These are phyloP conservation scores for Sinosuthora webbiana DNA, from an alignment of 2,113 vertebrate genomes.

Conservation along the genomic window DNA sequence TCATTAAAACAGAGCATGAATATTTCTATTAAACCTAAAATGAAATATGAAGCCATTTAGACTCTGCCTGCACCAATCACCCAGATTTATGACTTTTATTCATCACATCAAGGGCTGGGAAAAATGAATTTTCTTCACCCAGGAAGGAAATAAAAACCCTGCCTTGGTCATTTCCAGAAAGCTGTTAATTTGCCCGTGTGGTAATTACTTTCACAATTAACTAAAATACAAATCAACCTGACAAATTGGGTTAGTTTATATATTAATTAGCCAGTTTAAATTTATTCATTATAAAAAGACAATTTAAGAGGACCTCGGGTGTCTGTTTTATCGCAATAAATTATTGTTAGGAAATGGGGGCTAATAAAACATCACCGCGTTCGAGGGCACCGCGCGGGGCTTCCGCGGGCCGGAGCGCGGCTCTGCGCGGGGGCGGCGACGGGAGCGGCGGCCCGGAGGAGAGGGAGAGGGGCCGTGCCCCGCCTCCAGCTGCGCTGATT, in stretches of 20 bases:
- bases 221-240: slow-evolving; percentile 98
- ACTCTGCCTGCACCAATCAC: slow-evolving; percentile 96
- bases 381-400: slow-evolving; percentile 40
- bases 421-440: background rate
- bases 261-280: slow-evolving; percentile 94
- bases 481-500: slow-evolving; percentile 57
- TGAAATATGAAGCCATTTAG: slow-evolving; percentile 99
- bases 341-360: slow-evolving; percentile 77
- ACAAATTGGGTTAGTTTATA: slow-evolving; percentile 97
- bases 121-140: slow-evolving; percentile 93
- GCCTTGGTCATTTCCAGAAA: slow-evolving; percentile 91
- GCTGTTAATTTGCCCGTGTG: slow-evolving; percentile 91
- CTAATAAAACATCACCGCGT: slow-evolving; percentile 69
- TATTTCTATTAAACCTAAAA: slow-evolving; percentile 98
- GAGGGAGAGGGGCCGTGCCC: background rate
- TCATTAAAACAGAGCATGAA: slow-evolving; percentile 97
- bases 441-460: background rate
- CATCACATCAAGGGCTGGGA: slow-evolving; percentile 94
- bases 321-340: slow-evolving; percentile 92
- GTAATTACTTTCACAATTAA: slow-evolving; percentile 99
- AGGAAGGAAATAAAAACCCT: slow-evolving; percentile 89
- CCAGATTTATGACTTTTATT: slow-evolving; percentile 97
- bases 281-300: slow-evolving; percentile 97
- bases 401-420: background rate
- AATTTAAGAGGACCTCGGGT: slow-evolving; percentile 84